Base-by-base conservation (phyloP, 2,797 vertebrate species). In the Acrossocheilus fasciatus region DNA sequence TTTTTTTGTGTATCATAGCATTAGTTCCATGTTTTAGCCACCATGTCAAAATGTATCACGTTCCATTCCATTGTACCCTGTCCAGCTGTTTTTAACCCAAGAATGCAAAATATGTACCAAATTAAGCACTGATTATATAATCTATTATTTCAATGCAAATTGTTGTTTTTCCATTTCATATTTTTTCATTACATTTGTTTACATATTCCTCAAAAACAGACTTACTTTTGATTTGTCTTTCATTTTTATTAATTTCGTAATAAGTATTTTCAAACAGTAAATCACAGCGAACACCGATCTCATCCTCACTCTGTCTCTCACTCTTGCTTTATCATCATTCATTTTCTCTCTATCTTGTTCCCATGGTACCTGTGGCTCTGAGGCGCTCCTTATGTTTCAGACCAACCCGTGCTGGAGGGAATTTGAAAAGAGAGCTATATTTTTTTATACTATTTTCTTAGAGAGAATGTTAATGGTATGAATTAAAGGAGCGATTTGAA, bases 321-420 rank as follows among this genome's bases (percentile, higher is more conserved):
- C 64, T 41, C 70, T 54, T 23, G 64, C 36, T 87, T 77, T 77
- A 5, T n/a, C 73, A 39, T 70, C 77, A 57, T 69, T 43, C n/a
- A 72, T 43, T 76, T 81, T 77, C 75, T 9, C 72, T 76, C 20
- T 78, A 34, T 79, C 86, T 88, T 86, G 91, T 92, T 92, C 90
- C 91, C 92, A 93, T 92, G 90, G 91, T 87, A 89, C 91, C 91
- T 92, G 89, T 90, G 84, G 87, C 87, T 34, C 82, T 86, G 18
- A 87, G 87, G 74, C 84, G 57, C 82, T 87, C 80, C 10, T 68
- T 66, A 36, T 78, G 84, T 86, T 88, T 62, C 74, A 17, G 79
- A 80, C 75, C 20, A 47, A 74, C 45, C 34, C 2, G 34, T 36
- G 34, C 34, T 36, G 34, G 34, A 36, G 34, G 34, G 34, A 36